These are phyloP conservation scores for Cygnus olor DNA, from an alignment of 2,797 vertebrate species.

Conservation along the genomic window DNA sequence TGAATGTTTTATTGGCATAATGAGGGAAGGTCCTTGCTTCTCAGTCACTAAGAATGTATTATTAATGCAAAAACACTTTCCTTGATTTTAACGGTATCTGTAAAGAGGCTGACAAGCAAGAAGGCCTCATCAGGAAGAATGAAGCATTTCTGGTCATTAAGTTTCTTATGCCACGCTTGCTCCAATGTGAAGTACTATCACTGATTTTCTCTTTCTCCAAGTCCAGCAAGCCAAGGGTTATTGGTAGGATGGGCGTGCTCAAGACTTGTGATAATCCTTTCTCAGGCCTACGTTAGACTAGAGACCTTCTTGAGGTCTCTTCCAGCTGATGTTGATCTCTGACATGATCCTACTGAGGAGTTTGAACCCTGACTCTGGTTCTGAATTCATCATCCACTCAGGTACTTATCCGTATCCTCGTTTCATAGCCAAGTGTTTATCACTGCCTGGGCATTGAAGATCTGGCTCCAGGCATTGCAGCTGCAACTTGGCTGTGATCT, in stretches of 20 bases:
- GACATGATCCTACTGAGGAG: background rate
- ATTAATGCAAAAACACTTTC: slow-evolving; percentile 58
- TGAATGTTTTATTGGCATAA: slow-evolving; percentile 32
- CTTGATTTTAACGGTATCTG: background rate
- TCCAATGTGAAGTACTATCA: background rate
- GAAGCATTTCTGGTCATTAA: background rate
- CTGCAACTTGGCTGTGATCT: background rate
- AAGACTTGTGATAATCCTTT: background rate
- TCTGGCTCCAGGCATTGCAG: background rate
- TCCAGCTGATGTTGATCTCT: background rate
- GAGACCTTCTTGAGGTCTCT: background rate
- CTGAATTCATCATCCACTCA: background rate
- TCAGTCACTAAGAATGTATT: slow-evolving; percentile 44
- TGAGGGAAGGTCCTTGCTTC: background rate
- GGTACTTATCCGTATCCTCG: background rate
- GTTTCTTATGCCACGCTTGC: background rate
- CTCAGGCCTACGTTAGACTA: background rate
- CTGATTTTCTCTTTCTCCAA: background rate
- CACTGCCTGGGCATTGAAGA: background rate
- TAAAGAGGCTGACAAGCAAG: background rate
- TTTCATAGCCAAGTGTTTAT: background rate
- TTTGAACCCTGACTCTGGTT: background rate
- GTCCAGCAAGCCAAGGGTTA: background rate
- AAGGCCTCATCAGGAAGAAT: background rate
- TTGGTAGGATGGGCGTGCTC: background rate